Evolutionary conservation across 2,888 invertebrate genomes (phyloP), one percentile per base, ranked within the genome.

Genomic region (Limnephilus auricula): DNA sequence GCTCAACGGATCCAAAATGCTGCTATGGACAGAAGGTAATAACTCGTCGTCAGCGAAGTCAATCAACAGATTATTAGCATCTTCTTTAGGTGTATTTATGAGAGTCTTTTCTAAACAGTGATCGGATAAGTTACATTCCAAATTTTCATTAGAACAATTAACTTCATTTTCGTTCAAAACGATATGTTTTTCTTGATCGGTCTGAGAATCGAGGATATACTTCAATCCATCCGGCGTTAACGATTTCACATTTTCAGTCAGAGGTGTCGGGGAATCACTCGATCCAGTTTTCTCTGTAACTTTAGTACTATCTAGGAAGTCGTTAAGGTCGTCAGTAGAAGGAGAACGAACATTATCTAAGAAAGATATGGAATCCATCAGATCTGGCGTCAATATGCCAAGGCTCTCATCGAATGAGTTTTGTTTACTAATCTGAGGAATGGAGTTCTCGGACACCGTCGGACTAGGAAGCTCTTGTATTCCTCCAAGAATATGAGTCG

Each of bases 321-420:
- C 93, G 87, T 93, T 93, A 94, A 97, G 95, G 93, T 97, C 97
- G 94, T 97, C 97, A 93, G 96, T 96, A 93, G 97, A 97, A 88
- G 97, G 97, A 90, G 97, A 97, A 95, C 97, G 96, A 93, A 97
- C 96, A 94, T 96, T 96, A 94, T 97, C 97, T 93, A 96, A 95
- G 93, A 96, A 96, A 93, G 96, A 96, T 93, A 97, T 96, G 94
- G 97, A 97, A 94, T 98, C 97, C 98, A 98, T 98, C 95, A 98
- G 98, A 95, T 98, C 98, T 0, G 98, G 98, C 15, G 98, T 98
- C 93, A 99, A 95, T 94, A 98, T 98, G 9, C 98, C 98, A 93
- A 98, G 95, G 94, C 98, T 98, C 94, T 98, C 98, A 94, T 98
- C 98, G 93, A 98, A 96, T 2, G 98, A 98, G 94, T 98, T 97